Evolutionary conservation across 1,140 invertebrate genomes (phyloP).

Genomic region (Pemphigus obesinymphae): DNA sequence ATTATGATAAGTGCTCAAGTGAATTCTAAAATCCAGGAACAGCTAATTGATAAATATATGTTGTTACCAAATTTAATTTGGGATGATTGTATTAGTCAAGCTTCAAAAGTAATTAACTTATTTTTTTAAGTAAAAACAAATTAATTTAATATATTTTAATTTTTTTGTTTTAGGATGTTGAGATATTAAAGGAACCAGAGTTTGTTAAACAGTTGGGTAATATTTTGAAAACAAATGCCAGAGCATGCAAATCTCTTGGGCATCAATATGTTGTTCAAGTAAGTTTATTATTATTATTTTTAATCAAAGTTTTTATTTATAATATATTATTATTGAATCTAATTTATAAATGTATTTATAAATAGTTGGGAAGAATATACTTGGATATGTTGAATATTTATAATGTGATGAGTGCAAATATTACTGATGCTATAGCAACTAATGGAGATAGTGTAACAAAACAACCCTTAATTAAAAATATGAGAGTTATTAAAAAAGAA

Average conservation of each 20-base stretch:
- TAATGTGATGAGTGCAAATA: slow-evolving; percentile 98
- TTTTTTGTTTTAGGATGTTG: slow-evolving; percentile 72
- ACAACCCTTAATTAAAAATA: slow-evolving; percentile 94
- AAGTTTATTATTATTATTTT: slow-evolving; percentile 44
- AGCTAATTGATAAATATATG: slow-evolving; percentile 97
- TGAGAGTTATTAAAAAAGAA: slow-evolving; percentile 99
- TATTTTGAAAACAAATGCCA: slow-evolving; percentile 97
- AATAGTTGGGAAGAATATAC: slow-evolving; percentile 87
- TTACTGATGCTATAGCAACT: slow-evolving; percentile 88
- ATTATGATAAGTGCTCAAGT: slow-evolving; percentile 97
- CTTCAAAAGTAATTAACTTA: slow-evolving; percentile 63
- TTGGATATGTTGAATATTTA: slow-evolving; percentile 99
- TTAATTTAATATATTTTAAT: neutral
- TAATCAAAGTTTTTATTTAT: neutral
- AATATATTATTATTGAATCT: neutral
- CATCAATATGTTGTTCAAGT: slow-evolving; percentile 91
- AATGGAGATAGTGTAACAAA: slow-evolving; percentile 96
- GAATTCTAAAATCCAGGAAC: slow-evolving; percentile 83
- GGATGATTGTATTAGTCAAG: slow-evolving; percentile 97
- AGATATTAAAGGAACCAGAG: slow-evolving; percentile 91
- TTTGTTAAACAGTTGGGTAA: slow-evolving; percentile 95
- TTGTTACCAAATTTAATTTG: slow-evolving; percentile 95
- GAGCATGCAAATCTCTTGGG: slow-evolving; percentile 94
- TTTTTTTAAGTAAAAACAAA: slow-evolving; percentile 2
- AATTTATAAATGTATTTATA: neutral